phyloP scores from a whole-genome alignment of 2,888 invertebrate species.

The Diarsia rubi region DNA sequence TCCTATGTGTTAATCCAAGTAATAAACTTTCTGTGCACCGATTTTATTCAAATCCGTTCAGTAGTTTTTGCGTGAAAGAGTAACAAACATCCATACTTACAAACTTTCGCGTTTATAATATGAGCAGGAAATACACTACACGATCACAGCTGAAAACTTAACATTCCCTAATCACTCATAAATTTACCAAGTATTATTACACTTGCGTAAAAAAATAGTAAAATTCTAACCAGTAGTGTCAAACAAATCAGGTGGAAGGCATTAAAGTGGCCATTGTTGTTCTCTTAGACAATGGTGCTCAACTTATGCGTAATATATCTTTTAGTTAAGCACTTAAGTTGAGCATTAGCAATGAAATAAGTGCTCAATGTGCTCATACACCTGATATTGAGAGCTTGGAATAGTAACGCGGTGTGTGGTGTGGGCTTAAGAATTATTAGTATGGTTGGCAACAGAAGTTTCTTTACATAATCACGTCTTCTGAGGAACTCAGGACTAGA shows the following conservation, averaged over 20 bases:
- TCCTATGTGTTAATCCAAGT: too few relatives aligned
- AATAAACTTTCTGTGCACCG: too few relatives aligned
- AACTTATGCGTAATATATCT: constrained; percentile 41
- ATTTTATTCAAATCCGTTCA: too few relatives aligned
- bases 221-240: constrained; percentile 14
- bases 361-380: constrained; percentile 38
- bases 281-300: constrained; percentile 38
- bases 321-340: constrained; percentile 31
- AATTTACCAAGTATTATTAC: background rate
- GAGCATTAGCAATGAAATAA: constrained; percentile 40
- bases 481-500: background rate
- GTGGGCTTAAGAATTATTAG: background rate
- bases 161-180: background rate
- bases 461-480: background rate
- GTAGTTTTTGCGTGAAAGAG: too few relatives aligned
- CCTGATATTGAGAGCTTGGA: constrained; percentile 32
- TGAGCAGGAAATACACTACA: too few relatives aligned
- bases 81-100: too few relatives aligned
- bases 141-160: background rate
- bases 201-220: constrained; percentile 13
- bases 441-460: background rate
- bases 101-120: too few relatives aligned
- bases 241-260: constrained; percentile 36
- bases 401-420: constrained; percentile 21
- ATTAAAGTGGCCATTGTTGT: constrained; percentile 37